Base-by-base conservation (phyloP, 2,888 invertebrate genomes). In the Tenthredo scrophulariae region DNA sequence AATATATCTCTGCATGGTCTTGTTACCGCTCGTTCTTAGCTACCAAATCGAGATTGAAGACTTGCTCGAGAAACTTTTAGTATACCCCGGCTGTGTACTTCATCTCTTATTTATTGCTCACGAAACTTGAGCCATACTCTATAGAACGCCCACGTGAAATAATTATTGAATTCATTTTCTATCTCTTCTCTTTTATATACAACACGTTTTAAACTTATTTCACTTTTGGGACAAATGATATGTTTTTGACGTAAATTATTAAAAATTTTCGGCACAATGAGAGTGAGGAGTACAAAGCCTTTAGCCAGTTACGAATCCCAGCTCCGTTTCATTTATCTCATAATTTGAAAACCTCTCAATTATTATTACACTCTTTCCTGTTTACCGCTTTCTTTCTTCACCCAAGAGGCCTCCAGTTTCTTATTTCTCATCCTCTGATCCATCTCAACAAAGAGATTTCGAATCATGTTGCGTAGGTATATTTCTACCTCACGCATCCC, bases 41-140 rank as follows among this genome's bases (percentile, higher is more conserved):
- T 62, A 62, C 80, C 80, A 80, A 80, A 80, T 40, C 58, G 80
- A 80, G 80, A 80, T 62, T 40, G 80, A 80, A 40, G 80, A 80
- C 80, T 22, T 13, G 15, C n/a, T n/a, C 58, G 62, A 80, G 26
- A 62, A 62, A 80, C 80, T 80, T 80, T 62, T 80, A 40, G 37
- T 67, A 67, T 33, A 62, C 2, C 22, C 26, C 62, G 62, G 10
- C 62, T 62, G 67, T 67, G 33, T 33, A 33, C 43, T 43, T 74
- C 40, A 74, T 40, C 43, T 43, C 22, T 74, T 22, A 74, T 43
- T 74, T 43, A 43, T 33, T 67, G 33, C 1, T 67, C 33, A 33
- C 10, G 33, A 67, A 33, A 29, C 7, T 67, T 33, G 33, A 33
- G 18, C 29, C 33, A 18, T 54, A 33, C 46, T 13, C 13, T 33